Base-by-base conservation (phyloP, 1,140 invertebrate genomes). In the Acromyrmex echinatior region DNA sequence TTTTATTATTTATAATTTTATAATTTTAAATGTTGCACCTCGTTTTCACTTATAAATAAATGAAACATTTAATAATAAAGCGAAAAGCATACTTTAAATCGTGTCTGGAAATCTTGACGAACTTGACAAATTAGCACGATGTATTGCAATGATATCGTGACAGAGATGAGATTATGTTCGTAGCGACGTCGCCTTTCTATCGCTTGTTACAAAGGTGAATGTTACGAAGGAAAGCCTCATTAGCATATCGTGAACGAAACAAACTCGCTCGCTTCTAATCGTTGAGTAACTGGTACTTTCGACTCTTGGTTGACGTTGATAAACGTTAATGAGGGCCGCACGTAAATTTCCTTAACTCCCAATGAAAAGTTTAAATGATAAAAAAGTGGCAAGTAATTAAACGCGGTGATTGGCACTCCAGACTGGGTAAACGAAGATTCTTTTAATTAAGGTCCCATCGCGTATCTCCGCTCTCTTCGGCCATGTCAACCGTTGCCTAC, bases 351-450 rank as follows among this genome's bases (percentile, higher is more conserved):
- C 60, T 74, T 65, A 80, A 87, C 86, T 88, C 62, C 78, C 87
- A 71, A 89, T 86, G 65, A 80, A 87, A 91, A 89, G 80, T 91
- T 91, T 89, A 87, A 91, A 91, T 81, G 90, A 87, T 81, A 91
- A 91, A 90, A 74, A 90, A 91, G 87, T 84, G 74, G 81, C 63
- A 66, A 86, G 68, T 89, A 91, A 91, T 91, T 91, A 91, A 91
- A 91, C 70, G 77, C 70, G 63, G 62, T 86, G 90, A 91, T 91
- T 89, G 90, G 88, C 90, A 89, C 86, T 78, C 56, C 45, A 39
- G 78, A 53, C 79, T 62, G 56, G 39, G 87, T 87, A 87, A 91
- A 91, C 63, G 90, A 82, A 89, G 84, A 79, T 89, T 89, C 90
- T 91, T 91, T 91, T 91, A 91, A 91, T 91, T 91, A 91, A 89